A percentile compares a stretch with the other conserved stretches of the same genome.
Evolutionary conservation across 1,140 invertebrate species (phyloP).

Genomic region (Diachasmimorpha longicaudata): DNA sequence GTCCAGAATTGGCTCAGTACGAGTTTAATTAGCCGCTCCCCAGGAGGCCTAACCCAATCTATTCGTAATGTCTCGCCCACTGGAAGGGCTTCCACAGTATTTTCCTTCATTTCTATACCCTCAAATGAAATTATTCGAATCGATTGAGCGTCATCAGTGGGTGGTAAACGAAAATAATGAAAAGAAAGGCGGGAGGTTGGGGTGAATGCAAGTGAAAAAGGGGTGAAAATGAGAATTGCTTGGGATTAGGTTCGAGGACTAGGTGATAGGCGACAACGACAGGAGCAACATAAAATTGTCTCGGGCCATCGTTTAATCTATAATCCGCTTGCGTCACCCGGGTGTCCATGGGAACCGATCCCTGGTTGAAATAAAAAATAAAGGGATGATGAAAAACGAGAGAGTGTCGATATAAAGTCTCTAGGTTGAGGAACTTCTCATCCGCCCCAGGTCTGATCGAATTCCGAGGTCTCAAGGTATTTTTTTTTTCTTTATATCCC

Average conservation of each 20-base stretch:
- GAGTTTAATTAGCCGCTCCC: conserved; percentile 50
- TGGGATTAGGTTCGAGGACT: not conserved
- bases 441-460: not conserved
- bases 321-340: conserved; percentile 28
- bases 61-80: conserved; percentile 40
- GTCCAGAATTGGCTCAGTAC: not conserved
- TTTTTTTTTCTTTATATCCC: conserved; percentile 7
- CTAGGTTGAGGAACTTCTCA: not conserved
- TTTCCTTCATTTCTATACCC: not conserved
- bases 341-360: conserved; percentile 28
- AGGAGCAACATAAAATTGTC: conserved; percentile 21
- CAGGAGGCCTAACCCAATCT: conserved; percentile 42
- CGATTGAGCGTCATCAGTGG: not conserved
- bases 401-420: conserved; percentile 24
- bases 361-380: conserved; percentile 1
- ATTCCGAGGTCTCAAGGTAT: conserved; percentile 1
- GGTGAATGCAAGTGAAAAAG: not conserved
- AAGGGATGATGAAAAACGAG: not conserved
- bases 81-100: not conserved
- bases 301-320: conserved; percentile 26
- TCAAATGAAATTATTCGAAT: conserved; percentile 12
- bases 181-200: not conserved
- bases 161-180: not conserved
- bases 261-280: not conserved
- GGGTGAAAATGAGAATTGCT: not conserved